Conservation (phyloP, 2,888 invertebrate genomes). For the Amiota mariae region DNA sequence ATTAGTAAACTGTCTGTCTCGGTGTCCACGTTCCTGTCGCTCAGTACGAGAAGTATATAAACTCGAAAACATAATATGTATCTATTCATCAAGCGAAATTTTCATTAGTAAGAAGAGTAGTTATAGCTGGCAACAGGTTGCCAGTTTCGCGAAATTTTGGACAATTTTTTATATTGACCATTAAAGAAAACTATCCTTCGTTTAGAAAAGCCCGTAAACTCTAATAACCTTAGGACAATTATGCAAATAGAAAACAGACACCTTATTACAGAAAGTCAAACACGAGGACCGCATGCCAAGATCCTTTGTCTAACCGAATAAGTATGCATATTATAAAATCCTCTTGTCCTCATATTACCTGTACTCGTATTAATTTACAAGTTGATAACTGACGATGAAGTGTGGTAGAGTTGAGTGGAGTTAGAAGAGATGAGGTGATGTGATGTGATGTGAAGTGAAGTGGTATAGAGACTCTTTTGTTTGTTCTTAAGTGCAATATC, state of each 20-base stretch:
- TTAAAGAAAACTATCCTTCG: slow-evolving; percentile 12
- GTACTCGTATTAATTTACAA: no score
- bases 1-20: no score
- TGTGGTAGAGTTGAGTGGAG: no score
- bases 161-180: slow-evolving; percentile 14
- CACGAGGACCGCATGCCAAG: not conserved
- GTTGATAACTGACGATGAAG: no score
- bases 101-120: no score
- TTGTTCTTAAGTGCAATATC: no score
- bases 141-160: not conserved
- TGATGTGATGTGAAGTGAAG: no score
- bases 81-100: not conserved
- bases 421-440: no score
- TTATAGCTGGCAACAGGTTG: slow-evolving; percentile 1
- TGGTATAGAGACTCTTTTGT: no score
- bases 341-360: no score
- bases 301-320: not conserved
- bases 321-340: no score
- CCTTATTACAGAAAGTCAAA: not conserved
- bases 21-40: no score
- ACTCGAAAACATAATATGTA: not conserved
- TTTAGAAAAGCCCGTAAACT: not conserved
- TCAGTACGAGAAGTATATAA: not conserved
- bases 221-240: slow-evolving; percentile 15
- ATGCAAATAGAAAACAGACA: slow-evolving; percentile 27